These are phyloP conservation scores for Yponomeuta sedellus DNA, from an alignment of 2,888 invertebrate species.

Conservation along the genomic window DNA sequence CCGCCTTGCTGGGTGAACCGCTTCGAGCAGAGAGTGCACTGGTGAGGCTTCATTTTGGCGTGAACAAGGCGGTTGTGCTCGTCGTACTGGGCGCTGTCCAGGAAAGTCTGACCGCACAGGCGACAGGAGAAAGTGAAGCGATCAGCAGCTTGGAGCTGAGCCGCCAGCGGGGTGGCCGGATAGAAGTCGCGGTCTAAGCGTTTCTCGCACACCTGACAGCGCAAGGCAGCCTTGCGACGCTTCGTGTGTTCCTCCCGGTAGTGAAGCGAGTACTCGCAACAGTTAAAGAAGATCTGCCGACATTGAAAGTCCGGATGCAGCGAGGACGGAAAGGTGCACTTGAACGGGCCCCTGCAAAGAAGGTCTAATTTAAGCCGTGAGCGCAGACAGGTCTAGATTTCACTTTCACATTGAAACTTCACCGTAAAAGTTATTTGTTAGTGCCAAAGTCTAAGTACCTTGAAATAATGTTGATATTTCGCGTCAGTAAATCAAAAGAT, in stretches of 20 bases:
- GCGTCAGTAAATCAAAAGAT: too few species aligned
- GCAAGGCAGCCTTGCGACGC: conserved; percentile 59
- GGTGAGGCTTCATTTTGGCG: conserved; percentile 60
- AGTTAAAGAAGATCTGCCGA: conserved; percentile 63
- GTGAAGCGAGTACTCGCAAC: conserved; percentile 67
- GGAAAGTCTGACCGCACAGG: conserved; percentile 50
- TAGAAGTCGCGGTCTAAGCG: conserved; percentile 50
- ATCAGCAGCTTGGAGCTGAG: conserved; percentile 32
- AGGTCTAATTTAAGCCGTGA: too few species aligned
- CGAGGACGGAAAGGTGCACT: conserved; percentile 57
- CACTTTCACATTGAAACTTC: too few species aligned
- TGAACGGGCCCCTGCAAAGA: conserved; percentile 58
- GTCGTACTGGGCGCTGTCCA: conserved; percentile 47
- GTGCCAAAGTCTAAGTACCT: too few species aligned
- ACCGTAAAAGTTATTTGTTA: too few species aligned
- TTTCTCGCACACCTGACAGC: conserved; percentile 70
- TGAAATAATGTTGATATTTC: too few species aligned
- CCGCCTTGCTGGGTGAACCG: conserved; percentile 68
- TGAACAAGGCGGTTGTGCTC: conserved; percentile 59
- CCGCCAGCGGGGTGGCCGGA: conserved; percentile 24
- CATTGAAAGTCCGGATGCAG: conserved; percentile 57
- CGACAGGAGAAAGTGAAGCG: conserved; percentile 47
- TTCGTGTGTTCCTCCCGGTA: conserved; percentile 69
- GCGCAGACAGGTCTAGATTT: too few species aligned
- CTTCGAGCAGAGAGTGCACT: conserved; percentile 60